Base-by-base conservation (phyloP, 2,113 vertebrate genomes). In the Urocitellus parryii region DNA sequence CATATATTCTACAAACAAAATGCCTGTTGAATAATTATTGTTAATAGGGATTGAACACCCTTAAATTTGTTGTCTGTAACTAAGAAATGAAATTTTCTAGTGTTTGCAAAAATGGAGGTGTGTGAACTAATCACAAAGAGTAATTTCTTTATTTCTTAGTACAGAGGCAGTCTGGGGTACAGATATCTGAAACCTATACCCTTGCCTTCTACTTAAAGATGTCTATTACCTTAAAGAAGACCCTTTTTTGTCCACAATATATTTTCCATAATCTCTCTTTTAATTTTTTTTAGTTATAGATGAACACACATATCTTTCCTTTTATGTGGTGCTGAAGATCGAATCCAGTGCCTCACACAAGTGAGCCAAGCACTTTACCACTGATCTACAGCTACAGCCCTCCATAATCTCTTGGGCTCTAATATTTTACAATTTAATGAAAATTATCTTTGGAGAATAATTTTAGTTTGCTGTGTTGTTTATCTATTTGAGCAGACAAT, bases 1-100 rank as follows among this genome's bases (percentile, higher is more conserved):
- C 27, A 74, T 73, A 82, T 78, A 79, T 11, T 67, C 2, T 78
- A 72, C 45, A 94, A 45, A 45, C 12, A 83, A 88, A 89, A 91
- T 94, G 53, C 11, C 63, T 93, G 45, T 74, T 91, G 37, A 94
- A 22, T 7, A 83, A 88, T 97, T 29, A 88, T 95, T 29, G 39
- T 61, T 51, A 88, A 79, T 68, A 91, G 65, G 14, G 17, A 73
- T 74, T 67, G 45, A 80, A 8, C 39, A 90, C 14, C n/a, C 56
- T 32, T 18, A 14, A 14, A 63, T 84, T 88, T 84, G 39, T 91
- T 91, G 12, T 80, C 56, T 84, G 51, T 39, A 97, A 67, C 8
- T 67, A 91, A 88, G 9, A 94, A 96, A 89, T 85, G 73, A 67
- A 58, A 73, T 74, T 77, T 92, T 82, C 25, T 74, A 84, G 25